Percentiles rank a stretch among this genome's conserved stretches.
Conservation (phyloP, 2,113 vertebrate species). For the Labeo rohita region DNA sequence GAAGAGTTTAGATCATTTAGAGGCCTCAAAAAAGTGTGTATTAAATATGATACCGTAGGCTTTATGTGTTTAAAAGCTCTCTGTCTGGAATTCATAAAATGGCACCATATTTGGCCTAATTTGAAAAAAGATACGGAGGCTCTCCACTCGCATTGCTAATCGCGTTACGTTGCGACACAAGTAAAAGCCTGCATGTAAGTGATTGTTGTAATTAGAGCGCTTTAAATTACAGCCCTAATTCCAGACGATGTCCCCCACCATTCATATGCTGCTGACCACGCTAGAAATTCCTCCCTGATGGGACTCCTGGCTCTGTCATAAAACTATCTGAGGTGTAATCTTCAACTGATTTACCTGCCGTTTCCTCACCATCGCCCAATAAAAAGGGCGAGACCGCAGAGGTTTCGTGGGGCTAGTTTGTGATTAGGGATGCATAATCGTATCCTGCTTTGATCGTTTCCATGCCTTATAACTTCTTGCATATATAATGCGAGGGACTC, state of each 20-base stretch:
- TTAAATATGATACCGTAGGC: neutral
- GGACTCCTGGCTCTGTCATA: constrained; percentile 59
- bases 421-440: constrained; percentile 62
- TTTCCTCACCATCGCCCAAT: constrained; percentile 54
- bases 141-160: constrained; percentile 45
- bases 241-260: constrained; percentile 54
- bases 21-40: neutral
- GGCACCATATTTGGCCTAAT: constrained; percentile 49
- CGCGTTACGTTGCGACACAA: constrained; percentile 53
- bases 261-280: constrained; percentile 61
- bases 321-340: constrained; percentile 61
- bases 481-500: constrained; percentile 56
- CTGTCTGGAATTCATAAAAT: neutral
- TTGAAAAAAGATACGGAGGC: constrained; percentile 21
- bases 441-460: constrained; percentile 58
- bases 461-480: constrained; percentile 60
- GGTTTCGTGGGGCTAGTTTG: constrained; percentile 55
- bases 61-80: neutral
- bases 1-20: neutral
- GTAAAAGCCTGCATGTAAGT: constrained; percentile 57
- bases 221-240: constrained; percentile 62
- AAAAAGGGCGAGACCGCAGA: constrained; percentile 55
- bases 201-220: constrained; percentile 60
- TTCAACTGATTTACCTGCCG: constrained; percentile 62
- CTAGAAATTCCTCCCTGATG: constrained; percentile 59